phyloP scores from a whole-genome alignment of 1,140 invertebrate genomes.

The Heliothis subflexa region DNA sequence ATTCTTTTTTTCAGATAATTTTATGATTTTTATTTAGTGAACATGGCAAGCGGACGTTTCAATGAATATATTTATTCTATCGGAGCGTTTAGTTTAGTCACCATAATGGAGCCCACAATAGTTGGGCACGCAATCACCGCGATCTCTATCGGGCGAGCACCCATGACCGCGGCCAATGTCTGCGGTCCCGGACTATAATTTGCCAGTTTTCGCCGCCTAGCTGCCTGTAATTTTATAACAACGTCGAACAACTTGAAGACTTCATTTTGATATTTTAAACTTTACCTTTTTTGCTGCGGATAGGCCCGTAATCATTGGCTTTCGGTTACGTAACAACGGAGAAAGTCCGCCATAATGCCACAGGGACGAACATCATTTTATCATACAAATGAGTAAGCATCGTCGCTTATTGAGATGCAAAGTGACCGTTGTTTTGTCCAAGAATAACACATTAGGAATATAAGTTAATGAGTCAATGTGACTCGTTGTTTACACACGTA shows the following conservation, averaged over 20 bases:
- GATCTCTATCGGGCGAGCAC: constrained; percentile 67
- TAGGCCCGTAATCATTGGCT: constrained; percentile 53
- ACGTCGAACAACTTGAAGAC: constrained; percentile 64
- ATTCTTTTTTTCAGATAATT: no score
- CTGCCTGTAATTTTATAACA: constrained; percentile 75
- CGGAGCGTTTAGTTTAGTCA: constrained; percentile 53
- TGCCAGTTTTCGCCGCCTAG: constrained; percentile 76
- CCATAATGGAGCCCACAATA: constrained; percentile 60
- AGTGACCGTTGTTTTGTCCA: constrained; percentile 50
- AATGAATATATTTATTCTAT: constrained; percentile 15
- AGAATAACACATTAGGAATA: constrained; percentile 56
- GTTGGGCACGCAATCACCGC: constrained; percentile 55
- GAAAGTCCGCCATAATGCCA: constrained; percentile 43
- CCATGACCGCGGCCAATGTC: constrained; percentile 59
- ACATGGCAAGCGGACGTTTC: background rate
- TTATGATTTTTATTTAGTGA: no score
- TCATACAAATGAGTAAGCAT: constrained; percentile 42
- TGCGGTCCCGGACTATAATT: constrained; percentile 76
- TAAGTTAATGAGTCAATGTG: constrained; percentile 65
- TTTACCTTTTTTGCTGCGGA: constrained; percentile 54
- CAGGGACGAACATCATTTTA: constrained; percentile 35
- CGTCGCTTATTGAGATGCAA: constrained; percentile 57
- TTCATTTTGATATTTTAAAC: constrained; percentile 65
- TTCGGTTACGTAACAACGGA: constrained; percentile 54
- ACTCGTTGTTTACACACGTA: constrained; percentile 72